Conservation (phyloP, 2,113 vertebrate species). For the Rafetus swinhoei region DNA sequence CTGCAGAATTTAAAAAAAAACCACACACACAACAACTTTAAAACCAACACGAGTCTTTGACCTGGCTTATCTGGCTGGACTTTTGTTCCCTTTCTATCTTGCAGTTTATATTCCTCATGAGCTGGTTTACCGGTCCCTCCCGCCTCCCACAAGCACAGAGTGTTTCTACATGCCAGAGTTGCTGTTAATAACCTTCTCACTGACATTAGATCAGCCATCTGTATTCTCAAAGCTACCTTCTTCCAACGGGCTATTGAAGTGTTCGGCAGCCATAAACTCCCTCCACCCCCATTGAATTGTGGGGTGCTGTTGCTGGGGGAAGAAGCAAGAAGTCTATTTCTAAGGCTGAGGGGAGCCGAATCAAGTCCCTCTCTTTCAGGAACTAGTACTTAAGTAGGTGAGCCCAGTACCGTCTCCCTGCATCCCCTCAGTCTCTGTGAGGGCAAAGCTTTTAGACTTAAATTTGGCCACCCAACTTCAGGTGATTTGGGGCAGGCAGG, state of each 20-base stretch:
- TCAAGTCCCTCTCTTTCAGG: not conserved
- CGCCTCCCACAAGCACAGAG: not conserved
- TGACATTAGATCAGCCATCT: not conserved
- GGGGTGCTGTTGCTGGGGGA: not conserved
- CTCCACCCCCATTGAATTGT: not conserved
- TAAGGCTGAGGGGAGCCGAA: not conserved
- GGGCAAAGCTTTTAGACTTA: not conserved
- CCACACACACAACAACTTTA: accelerated
- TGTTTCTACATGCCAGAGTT: not conserved
- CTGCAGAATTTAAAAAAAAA: not conserved
- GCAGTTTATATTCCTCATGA: not conserved
- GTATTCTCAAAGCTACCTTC: not conserved
- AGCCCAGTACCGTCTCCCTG: not conserved
- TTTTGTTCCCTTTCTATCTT: conserved; percentile 16
- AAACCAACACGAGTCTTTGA: not conserved
- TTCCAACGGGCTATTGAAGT: not conserved
- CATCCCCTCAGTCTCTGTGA: not conserved
- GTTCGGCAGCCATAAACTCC: not conserved
- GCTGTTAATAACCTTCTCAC: not conserved
- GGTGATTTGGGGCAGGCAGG: not conserved
- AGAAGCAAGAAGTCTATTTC: not conserved
- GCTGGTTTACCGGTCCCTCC: not conserved
- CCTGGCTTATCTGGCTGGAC: conserved; percentile 34
- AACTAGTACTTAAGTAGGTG: not conserved
- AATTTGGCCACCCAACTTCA: not conserved